Percentiles rank a stretch among this genome's conserved stretches.
phyloP scores from a whole-genome alignment of 2,888 invertebrate species.

The Molanna angustata region DNA sequence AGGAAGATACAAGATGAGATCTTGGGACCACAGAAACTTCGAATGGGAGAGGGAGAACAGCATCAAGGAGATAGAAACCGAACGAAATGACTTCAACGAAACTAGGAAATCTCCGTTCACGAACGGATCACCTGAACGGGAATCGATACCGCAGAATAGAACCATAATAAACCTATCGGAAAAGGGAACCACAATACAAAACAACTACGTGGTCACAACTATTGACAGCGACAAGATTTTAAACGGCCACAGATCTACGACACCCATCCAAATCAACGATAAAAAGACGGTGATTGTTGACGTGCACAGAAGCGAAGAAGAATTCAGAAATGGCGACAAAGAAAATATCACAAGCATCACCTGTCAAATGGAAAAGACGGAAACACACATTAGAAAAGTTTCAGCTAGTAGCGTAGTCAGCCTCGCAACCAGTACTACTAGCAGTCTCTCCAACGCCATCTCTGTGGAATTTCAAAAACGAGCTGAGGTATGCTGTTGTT shows the following conservation, averaged over 20 bases:
- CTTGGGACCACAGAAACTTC: slow-evolving; percentile 61
- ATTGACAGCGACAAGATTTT: slow-evolving; percentile 39
- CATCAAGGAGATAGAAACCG: slow-evolving; percentile 51
- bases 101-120: slow-evolving; percentile 46
- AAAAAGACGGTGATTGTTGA: slow-evolving; percentile 72
- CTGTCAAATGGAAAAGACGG: slow-evolving; percentile 37
- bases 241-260: slow-evolving; percentile 44
- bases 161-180: slow-evolving; percentile 72
- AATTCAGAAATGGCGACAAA: slow-evolving; percentile 34
- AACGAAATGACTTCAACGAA: slow-evolving; percentile 52
- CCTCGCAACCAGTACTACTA: slow-evolving; percentile 41
- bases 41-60: slow-evolving; percentile 52
- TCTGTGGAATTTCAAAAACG: slow-evolving; percentile 67
- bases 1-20: slow-evolving; percentile 47
- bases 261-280: slow-evolving; percentile 42
- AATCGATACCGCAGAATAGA: slow-evolving; percentile 59
- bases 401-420: slow-evolving; percentile 43
- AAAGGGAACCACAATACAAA: slow-evolving; percentile 69
- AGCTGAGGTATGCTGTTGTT: slow-evolving; percentile 56
- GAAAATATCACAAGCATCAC: slow-evolving; percentile 28
- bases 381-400: slow-evolving; percentile 40
- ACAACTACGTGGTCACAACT: slow-evolving; percentile 54
- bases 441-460: slow-evolving; percentile 66
- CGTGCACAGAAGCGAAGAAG: slow-evolving; percentile 60
- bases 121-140: slow-evolving; percentile 37